A percentile compares a stretch with the other conserved stretches of the same genome.
Conservation (phyloP, 1,140 invertebrate genomes). For the Caerostris darwini region DNA sequence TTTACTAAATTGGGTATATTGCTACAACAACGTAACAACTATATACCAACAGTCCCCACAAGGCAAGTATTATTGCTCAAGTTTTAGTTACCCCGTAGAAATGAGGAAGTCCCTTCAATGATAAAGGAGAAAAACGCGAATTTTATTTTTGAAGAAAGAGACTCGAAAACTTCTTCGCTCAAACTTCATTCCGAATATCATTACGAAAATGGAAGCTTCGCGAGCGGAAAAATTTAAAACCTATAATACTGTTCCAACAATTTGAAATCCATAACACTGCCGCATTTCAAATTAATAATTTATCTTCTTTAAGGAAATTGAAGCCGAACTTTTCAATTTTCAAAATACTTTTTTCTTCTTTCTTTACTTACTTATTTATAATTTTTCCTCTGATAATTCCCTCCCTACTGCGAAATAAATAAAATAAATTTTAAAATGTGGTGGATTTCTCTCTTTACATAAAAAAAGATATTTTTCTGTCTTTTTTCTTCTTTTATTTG, state of each 20-base stretch:
- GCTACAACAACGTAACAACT: no score
- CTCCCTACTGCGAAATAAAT: background rate
- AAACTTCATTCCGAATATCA: slow-evolving; percentile 37
- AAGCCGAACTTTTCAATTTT: slow-evolving; percentile 67
- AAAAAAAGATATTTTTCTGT: background rate
- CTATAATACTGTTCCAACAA: background rate
- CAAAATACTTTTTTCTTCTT: background rate
- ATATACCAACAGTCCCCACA: no score
- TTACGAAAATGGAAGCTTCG: slow-evolving; percentile 22
- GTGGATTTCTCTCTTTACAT: background rate
- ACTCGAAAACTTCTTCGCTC: background rate
- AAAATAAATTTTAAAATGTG: background rate
- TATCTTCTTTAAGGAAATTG: slow-evolving; percentile 73
- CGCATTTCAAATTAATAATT: slow-evolving; percentile 60
- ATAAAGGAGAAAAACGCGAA: background rate
- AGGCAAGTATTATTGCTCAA: no score
- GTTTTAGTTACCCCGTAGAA: background rate
- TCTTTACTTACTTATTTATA: background rate
- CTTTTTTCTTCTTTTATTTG: background rate
- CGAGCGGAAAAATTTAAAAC: slow-evolving; percentile 38
- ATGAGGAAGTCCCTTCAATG: background rate
- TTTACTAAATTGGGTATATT: no score
- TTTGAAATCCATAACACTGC: slow-evolving; percentile 33
- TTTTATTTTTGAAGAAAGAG: background rate
- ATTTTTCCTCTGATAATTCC: background rate